Base-by-base conservation (phyloP, 2,888 invertebrate genomes). In the Coelopa pilipes region DNA sequence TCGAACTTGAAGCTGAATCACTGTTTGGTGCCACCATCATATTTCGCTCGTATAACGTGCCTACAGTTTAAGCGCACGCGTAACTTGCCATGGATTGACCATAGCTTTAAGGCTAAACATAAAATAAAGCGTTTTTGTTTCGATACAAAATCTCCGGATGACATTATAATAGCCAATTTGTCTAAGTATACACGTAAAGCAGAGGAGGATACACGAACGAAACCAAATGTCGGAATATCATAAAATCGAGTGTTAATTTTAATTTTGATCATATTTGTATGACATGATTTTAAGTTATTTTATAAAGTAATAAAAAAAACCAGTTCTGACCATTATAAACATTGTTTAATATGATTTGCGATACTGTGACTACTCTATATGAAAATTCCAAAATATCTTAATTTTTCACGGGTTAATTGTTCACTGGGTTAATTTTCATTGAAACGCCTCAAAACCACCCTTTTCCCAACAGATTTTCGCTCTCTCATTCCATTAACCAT, bases 61-160 rank as follows among this genome's bases (percentile, higher is more conserved):
- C 63, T 79, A 10, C 73, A 74, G 45, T 79, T 79, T 70, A 77
- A 75, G 71, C 75, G 75, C 45, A 78, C 70, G 59, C 69, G 46
- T 24, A 47, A 67, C 19, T 53, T 76, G 19, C 77, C 77, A 13
- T 49, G 74, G 0, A 66, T 76, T 4, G 78, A 80, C 65, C 83
- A 83, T 53, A 79, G 79, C n/a, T 71, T 77, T 3, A 79, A 78
- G 17, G 63, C 72, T 4, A 82, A 82, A 55, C 76, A 82, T 62
- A 74, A 74, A 59, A 80, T 87, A 34, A 77, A 78, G 74, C 79
- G 81, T 1, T 86, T 87, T 77, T 72, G 59, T 7, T 86, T 86
- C 62, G 81, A 84, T 69, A 83, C 85, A 0, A 81, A 82, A 70
- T 86, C 86, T 0, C 87, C 87, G 1, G 86, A 86, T 75, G 86